phyloP scores from a whole-genome alignment of 2,888 invertebrate genomes.

The Neuroscelio doddi region DNA sequence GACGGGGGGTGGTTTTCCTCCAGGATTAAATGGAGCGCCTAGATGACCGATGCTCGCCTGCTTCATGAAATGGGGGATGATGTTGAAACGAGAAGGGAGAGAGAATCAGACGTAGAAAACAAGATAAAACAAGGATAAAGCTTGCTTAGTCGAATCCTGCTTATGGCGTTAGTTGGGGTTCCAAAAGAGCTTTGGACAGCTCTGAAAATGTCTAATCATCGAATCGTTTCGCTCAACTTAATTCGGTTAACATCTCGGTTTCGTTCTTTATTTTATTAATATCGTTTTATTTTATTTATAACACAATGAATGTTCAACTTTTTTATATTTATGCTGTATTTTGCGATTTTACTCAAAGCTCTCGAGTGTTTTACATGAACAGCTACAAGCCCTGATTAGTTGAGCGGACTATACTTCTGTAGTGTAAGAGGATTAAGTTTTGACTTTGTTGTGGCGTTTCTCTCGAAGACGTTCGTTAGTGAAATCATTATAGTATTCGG shows the following conservation, averaged over 20 bases:
- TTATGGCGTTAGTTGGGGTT: slow-evolving; percentile 43
- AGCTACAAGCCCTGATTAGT: slow-evolving; percentile 15
- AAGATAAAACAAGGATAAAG: slow-evolving; percentile 70
- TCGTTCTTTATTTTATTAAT: slow-evolving; percentile 9
- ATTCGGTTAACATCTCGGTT: neutral
- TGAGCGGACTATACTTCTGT: slow-evolving; percentile 9
- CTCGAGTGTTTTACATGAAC: slow-evolving; percentile 6
- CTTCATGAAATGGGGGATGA: slow-evolving; percentile 46
- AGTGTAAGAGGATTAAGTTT: slow-evolving; percentile 47
- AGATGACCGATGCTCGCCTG: slow-evolving; percentile 69
- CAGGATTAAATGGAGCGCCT: slow-evolving; percentile 71
- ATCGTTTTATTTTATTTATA: too few relatives aligned
- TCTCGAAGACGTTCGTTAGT: slow-evolving; percentile 49
- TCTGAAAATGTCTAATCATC: slow-evolving; percentile 55
- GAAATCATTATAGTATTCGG: slow-evolving; percentile 33
- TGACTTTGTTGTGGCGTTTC: slow-evolving; percentile 50
- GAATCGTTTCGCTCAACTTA: slow-evolving; percentile 53
- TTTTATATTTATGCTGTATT: slow-evolving; percentile 10
- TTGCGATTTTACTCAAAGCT: slow-evolving; percentile 26
- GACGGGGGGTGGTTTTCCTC: slow-evolving; percentile 64
- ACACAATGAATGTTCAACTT: too few relatives aligned
- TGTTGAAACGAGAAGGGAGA: slow-evolving; percentile 31
- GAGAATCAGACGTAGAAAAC: slow-evolving; percentile 58
- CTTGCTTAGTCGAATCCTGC: slow-evolving; percentile 50
- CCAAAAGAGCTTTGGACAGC: slow-evolving; percentile 51